phyloP scores from a whole-genome alignment of 2,797 vertebrate genomes.

The Silurus aristotelis region DNA sequence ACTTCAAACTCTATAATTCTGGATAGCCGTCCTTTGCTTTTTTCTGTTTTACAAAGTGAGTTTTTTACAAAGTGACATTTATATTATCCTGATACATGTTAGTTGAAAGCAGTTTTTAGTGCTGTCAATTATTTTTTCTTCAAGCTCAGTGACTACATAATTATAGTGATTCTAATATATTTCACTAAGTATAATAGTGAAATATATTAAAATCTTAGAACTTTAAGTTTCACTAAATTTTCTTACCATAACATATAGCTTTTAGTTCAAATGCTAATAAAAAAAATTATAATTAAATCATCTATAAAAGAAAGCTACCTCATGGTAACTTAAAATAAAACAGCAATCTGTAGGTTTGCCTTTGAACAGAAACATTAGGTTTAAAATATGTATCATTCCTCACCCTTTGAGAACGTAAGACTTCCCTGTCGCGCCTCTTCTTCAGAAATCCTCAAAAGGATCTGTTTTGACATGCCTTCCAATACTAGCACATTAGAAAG shows the following conservation, averaged over 20 bases:
- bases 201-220: no score
- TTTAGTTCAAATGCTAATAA: not conserved
- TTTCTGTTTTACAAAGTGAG: not conserved
- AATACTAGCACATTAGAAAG: not conserved
- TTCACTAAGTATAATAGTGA: not conserved
- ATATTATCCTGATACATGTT: not conserved
- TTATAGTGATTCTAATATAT: not conserved
- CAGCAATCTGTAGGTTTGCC: not conserved
- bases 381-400: slow-evolving; percentile 3
- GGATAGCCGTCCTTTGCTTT: not conserved
- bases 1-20: not conserved
- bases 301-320: not conserved
- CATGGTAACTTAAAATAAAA: not conserved
- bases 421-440: slow-evolving; percentile 13
- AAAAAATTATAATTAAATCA: not conserved
- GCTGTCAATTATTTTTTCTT: not conserved
- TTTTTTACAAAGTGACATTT: not conserved
- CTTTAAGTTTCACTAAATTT: no score
- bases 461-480: slow-evolving; percentile 37
- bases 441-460: slow-evolving; percentile 8
- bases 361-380: no score
- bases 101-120: not conserved
- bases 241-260: not conserved
- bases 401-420: slow-evolving; percentile 1
- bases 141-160: not conserved